Conservation (phyloP, 2,888 invertebrate species). For the Dichetophora obliterata region DNA sequence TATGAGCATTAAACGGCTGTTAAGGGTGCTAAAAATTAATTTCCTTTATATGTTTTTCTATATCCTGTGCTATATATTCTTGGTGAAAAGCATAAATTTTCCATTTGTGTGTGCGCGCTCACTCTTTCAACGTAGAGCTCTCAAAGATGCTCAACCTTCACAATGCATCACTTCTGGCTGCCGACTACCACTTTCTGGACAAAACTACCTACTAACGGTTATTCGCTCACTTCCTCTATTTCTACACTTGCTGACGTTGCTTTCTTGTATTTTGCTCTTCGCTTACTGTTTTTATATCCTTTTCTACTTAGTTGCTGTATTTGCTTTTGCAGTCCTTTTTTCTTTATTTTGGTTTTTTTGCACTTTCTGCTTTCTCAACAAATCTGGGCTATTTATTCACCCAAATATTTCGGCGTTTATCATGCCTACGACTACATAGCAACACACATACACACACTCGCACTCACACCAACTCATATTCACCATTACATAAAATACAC, state of each 20-base stretch:
- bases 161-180: background rate
- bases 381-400: conserved; percentile 66
- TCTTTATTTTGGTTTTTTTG: conserved; percentile 37
- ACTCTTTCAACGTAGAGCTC: background rate
- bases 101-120: background rate
- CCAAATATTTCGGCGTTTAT: conserved; percentile 59
- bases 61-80: conserved; percentile 11
- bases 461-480: conserved; percentile 24
- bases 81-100: conserved; percentile 27
- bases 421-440: conserved; percentile 58
- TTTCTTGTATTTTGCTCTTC: conserved; percentile 53
- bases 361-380: conserved; percentile 55
- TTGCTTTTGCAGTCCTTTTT: conserved; percentile 40
- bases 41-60: conserved; percentile 43
- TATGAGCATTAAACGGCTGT: conserved; percentile 1
- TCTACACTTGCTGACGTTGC: conserved; percentile 14
- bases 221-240: conserved; percentile 9
- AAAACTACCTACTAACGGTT: background rate
- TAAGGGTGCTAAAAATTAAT: conserved; percentile 40
- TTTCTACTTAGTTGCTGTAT: conserved; percentile 36
- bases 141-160: background rate
- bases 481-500: conserved; percentile 49
- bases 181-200: background rate
- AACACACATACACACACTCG: conserved; percentile 43
- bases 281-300: conserved; percentile 45